Evolutionary conservation across 2,113 vertebrate genomes (phyloP).

Genomic region (Rhegmatorhina hoffmannsi): DNA sequence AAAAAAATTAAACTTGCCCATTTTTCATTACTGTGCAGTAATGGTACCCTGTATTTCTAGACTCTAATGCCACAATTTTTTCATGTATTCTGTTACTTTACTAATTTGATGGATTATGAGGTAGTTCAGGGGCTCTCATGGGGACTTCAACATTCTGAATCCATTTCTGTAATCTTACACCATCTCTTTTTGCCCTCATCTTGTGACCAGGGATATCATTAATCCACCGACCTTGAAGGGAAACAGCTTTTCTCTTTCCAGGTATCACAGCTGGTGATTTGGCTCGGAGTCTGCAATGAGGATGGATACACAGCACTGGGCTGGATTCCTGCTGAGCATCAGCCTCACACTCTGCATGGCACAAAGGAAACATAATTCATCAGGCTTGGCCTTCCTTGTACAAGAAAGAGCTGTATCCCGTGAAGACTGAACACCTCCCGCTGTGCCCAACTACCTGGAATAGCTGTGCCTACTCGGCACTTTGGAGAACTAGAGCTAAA

Average conservation of each 20-base stretch:
- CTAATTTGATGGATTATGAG: neutral
- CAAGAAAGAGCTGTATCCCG: neutral
- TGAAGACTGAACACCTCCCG: accelerated
- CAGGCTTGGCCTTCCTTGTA: neutral
- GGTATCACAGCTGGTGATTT: neutral
- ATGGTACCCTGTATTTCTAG: neutral
- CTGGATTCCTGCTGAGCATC: neutral
- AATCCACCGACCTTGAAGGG: constrained; percentile 2
- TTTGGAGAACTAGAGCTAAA: neutral
- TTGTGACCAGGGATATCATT: neutral
- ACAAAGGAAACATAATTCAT: neutral
- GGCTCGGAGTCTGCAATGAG: neutral
- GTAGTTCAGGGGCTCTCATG: neutral
- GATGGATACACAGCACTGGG: accelerated
- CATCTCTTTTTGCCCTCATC: neutral
- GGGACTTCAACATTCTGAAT: neutral
- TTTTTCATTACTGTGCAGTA: neutral
- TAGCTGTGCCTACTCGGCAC: neutral
- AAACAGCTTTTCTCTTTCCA: constrained; percentile 31
- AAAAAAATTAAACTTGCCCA: neutral
- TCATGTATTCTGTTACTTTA: neutral
- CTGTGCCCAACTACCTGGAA: neutral
- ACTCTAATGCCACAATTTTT: neutral
- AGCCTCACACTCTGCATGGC: neutral
- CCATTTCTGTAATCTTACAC: neutral